Percentiles rank a stretch among this genome's conserved stretches.
phyloP scores from a whole-genome alignment of 2,797 vertebrate species.

The Halcyon smyrnensis region DNA sequence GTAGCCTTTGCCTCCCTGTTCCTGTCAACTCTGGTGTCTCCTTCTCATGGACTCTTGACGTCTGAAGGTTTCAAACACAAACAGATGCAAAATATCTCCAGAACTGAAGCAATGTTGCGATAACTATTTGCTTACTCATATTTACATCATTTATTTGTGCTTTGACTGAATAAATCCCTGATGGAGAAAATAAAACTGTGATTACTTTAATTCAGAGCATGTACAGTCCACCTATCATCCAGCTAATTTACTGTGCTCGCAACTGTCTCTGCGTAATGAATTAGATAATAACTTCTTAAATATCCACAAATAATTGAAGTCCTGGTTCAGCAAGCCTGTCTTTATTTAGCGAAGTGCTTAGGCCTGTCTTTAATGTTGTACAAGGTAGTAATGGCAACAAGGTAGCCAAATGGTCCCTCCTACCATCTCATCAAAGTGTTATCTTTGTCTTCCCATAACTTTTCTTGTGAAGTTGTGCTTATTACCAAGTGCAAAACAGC shows the following conservation, averaged over 20 bases:
- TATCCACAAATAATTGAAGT: slow-evolving; percentile 21
- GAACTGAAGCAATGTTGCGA: not conserved
- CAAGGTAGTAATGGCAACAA: not conserved
- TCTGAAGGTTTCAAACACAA: not conserved
- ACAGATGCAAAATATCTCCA: not conserved
- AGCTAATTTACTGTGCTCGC: slow-evolving; percentile 40
- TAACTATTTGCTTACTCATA: not conserved
- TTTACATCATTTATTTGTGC: not conserved
- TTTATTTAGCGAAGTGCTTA: not conserved
- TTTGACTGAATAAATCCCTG: not conserved
- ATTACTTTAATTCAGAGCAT: slow-evolving; percentile 8
- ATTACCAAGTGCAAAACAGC: not conserved
- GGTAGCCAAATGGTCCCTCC: not conserved
- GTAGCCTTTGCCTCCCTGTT: not conserved
- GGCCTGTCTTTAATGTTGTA: not conserved
- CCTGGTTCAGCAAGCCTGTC: not conserved
- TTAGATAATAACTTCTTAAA: slow-evolving; percentile 9
- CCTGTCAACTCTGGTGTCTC: not conserved
- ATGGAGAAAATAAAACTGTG: not conserved
- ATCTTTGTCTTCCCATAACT: not conserved
- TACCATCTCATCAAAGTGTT: not conserved
- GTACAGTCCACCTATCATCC: not conserved
- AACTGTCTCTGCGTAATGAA: slow-evolving; percentile 41
- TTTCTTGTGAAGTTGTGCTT: not conserved
- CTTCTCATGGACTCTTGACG: not conserved